Evolutionary conservation across 2,888 invertebrate genomes (phyloP), one percentile per base, ranked within the genome.

Genomic region (Dorcus hopei): DNA sequence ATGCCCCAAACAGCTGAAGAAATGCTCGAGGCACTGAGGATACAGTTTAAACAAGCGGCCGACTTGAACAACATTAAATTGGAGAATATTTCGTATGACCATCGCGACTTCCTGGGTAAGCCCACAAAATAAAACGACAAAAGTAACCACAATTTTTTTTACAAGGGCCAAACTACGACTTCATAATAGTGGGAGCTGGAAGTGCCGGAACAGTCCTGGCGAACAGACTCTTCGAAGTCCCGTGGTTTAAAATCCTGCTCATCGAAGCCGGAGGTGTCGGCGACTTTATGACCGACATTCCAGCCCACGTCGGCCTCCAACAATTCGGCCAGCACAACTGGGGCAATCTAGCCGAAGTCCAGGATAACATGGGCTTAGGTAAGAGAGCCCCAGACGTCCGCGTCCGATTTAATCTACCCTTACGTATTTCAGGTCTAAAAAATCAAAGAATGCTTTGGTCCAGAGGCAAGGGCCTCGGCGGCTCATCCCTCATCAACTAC

Each of bases 131-230:
- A 19, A 19, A 19, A 19, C 19, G 19, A 19, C n/a, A 81, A 82
- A 52, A 76, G 75, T 8, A 74, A 62, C 55, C 58, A 61, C 16
- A 1, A 68, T 69, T 2, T 71, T 65, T 65, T 63, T 33, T 33
- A 7, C 3, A 33, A 33, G 26, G 26, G 26, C 26, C 26, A 5
- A 3, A 43, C 8, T 9, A 16, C 70, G 88, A 88, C 69, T 88
- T 87, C 65, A 79, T 88, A 3, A 79, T 88, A 23, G 80, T 89
- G 0, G 89, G 89, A 0, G 87, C 87, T 0, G 89, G 90, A 0
- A 84, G 88, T 0, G 85, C 87, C 0, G 90, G 90, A 0, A 84
- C 88, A 0, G 87, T 85, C 0, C 69, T 90, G 9, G 89, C 90
- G 0, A 84, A 87, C 65, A 81, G 90, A 1, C 78, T 91, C 0